Base-by-base conservation (phyloP, 1,140 invertebrate genomes). In the Tetraneura akinire region DNA sequence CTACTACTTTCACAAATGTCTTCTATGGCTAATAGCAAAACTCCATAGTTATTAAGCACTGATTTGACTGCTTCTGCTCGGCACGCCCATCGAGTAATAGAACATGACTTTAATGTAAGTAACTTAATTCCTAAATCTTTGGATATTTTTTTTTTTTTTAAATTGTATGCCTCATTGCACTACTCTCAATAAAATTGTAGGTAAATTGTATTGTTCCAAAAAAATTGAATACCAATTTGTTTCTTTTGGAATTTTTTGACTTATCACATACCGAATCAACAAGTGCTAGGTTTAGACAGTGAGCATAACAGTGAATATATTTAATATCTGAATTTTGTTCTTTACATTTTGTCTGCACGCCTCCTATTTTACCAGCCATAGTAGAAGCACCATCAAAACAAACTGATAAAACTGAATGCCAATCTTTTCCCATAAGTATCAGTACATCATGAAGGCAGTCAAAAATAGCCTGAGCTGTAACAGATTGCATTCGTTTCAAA, bases 61-160 rank as follows among this genome's bases (percentile, higher is more conserved):
- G 51, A 53, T 53, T 53, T 53, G n/a, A 53, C 51, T 53, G 51
- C n/a, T 53, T 53, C 51, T 53, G 51, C 51, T 53, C 51, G 51
- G 21, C 51, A 53, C 51, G 51, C 51, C 51, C 51, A 53, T 1
- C 51, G 51, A 53, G 51, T 53, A 53, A 53, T 53, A n/a, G 51
- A 53, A 53, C 51, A 53, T 8, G 51, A 53, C 51, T 53, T 53
- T 53, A 53, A 53, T 53, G 51, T 53, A 53, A n/a, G 51, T 53
- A 53, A 53, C 51, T 53, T 53, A 53, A 53, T 53, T 53, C 51
- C 51, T 53, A 53, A 2, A 53, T 53, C 51, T 53, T 53, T 53
- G 51, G 51, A 53, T 53, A 53, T n/a, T n/a, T n/a, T n/a, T n/a
- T 53, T 53, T 53, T 53, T 53, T 53, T n/a, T 21, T n/a, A 53